Percentiles rank a stretch among this genome's conserved stretches.
Conservation (phyloP, 2,113 vertebrate species). For the Ceyx margarethae region DNA sequence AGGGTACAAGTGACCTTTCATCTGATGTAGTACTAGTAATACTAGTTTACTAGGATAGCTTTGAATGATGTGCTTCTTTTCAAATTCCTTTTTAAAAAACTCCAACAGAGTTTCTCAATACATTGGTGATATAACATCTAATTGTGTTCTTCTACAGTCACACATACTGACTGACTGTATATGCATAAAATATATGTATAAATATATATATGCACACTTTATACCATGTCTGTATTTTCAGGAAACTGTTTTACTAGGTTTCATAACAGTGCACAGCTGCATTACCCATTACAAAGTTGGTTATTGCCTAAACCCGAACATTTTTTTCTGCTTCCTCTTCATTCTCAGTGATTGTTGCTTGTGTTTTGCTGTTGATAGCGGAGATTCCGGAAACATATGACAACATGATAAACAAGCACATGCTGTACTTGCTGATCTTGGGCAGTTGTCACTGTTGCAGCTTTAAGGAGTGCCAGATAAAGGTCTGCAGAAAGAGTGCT, state of each 20-base stretch:
- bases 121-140: too few species aligned
- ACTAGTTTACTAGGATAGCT: background rate
- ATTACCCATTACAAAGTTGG: background rate
- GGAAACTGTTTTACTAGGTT: background rate
- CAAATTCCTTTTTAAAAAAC: background rate
- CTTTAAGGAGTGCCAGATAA: background rate
- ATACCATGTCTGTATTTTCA: rapidly evolving
- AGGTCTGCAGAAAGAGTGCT: background rate
- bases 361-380: background rate
- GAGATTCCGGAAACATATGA: background rate
- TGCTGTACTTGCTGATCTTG: background rate
- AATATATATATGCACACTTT: background rate
- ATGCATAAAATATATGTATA: background rate
- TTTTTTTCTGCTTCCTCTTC: background rate
- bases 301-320: background rate
- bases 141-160: background rate
- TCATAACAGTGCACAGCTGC: background rate
- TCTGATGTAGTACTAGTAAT: background rate
- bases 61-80: background rate
- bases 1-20: background rate
- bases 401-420: background rate
- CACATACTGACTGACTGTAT: background rate
- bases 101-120: background rate
- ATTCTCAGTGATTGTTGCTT: background rate
- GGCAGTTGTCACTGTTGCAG: background rate